Percentiles rank a stretch among this genome's conserved stretches.
These are phyloP conservation scores for Metacarcinus magister DNA, from an alignment of 2,888 invertebrate species.

Conservation along the genomic window DNA sequence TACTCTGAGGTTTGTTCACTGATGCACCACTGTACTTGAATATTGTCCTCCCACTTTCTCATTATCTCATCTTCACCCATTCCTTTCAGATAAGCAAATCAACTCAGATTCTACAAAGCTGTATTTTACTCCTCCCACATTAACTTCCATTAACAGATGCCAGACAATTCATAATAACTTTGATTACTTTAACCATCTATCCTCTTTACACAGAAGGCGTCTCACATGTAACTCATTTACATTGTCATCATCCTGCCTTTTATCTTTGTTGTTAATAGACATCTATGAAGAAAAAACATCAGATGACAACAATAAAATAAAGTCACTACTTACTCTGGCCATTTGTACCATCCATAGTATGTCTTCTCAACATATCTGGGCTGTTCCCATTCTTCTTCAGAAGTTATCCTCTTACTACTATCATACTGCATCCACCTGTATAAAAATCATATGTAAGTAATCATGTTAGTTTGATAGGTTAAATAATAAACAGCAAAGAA, in stretches of 20 bases:
- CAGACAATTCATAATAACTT: neutral
- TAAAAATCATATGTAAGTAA: neutral
- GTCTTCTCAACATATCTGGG: slow-evolving; percentile 89
- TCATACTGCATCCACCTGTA: slow-evolving; percentile 90
- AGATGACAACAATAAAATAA: neutral
- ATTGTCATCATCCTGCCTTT: neutral
- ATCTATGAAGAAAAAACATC: neutral
- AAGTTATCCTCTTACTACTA: slow-evolving; percentile 87
- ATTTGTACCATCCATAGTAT: slow-evolving; percentile 87
- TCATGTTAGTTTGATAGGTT: neutral
- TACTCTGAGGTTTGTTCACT: neutral
- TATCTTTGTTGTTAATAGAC: neutral
- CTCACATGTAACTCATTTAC: neutral
- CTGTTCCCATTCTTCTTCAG: slow-evolving; percentile 90
- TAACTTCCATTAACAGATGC: neutral
- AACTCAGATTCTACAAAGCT: neutral
- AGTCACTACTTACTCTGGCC: slow-evolving; percentile 85
- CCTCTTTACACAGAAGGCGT: neutral
- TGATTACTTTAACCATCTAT: neutral
- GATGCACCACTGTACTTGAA: too few species aligned
- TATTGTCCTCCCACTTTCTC: neutral
- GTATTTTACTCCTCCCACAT: neutral
- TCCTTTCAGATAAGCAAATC: too few species aligned
- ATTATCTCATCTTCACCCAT: neutral
- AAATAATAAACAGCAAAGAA: neutral